Conservation (phyloP, 2,113 vertebrate species). For the Vicugna pacos region DNA sequence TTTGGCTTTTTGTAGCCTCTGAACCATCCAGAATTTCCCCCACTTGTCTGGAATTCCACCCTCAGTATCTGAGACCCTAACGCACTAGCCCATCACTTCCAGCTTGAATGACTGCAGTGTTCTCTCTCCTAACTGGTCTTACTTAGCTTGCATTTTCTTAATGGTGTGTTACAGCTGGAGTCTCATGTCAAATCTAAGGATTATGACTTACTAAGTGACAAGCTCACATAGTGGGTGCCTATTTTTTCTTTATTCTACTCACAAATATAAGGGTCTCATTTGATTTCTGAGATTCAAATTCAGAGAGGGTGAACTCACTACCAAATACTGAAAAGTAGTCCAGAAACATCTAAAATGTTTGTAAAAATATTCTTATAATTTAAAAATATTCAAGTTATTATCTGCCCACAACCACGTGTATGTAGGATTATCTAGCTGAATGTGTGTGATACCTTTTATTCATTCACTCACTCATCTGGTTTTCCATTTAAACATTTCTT, state of each 20-base stretch:
- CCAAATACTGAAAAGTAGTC: not conserved
- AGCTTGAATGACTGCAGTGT: no score
- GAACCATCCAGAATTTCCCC: not conserved
- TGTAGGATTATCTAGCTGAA: not conserved
- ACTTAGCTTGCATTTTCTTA: slow-evolving; percentile 24
- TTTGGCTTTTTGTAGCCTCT: not conserved
- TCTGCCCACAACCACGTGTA: not conserved
- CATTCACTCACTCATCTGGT: not conserved
- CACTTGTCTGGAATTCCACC: not conserved
- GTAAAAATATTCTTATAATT: not conserved
- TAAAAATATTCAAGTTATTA: slow-evolving; percentile 6
- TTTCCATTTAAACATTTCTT: not conserved
- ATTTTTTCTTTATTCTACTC: not conserved
- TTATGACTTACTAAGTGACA: not conserved
- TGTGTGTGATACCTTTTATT: not conserved
- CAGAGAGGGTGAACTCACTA: slow-evolving; percentile 2
- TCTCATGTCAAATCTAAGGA: not conserved
- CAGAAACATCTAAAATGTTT: slow-evolving; percentile 19
- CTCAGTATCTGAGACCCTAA: not conserved
- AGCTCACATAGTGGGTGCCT: not conserved
- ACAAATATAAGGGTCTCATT: not conserved
- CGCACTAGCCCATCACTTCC: not conserved
- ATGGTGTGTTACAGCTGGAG: not conserved
- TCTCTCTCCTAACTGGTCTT: not conserved
- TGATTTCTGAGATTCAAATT: not conserved